These are phyloP conservation scores for Junonia oenone DNA, from an alignment of 2,888 invertebrate genomes.

Conservation along the genomic window DNA sequence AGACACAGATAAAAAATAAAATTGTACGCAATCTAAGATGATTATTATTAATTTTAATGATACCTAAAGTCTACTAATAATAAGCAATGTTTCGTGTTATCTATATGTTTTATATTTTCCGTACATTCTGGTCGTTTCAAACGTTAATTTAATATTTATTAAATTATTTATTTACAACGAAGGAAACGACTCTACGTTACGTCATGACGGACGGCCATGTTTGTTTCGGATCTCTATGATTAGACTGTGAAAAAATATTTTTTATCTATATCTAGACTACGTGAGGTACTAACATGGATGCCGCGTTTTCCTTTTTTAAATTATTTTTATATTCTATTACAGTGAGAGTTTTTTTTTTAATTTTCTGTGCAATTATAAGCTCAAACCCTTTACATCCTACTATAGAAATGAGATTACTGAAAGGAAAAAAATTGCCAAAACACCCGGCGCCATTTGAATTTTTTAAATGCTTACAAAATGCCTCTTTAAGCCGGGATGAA, in stretches of 20 bases:
- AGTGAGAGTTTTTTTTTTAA: constrained; percentile 5
- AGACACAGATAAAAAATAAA: background rate
- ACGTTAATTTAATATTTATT: constrained; percentile 63
- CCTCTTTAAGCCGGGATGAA: constrained; percentile 20
- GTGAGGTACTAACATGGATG: constrained; percentile 9
- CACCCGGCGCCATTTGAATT: constrained; percentile 48
- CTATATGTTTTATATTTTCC: background rate
- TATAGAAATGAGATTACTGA: constrained; percentile 62
- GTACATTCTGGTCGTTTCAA: constrained; percentile 37
- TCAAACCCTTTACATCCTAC: constrained; percentile 53
- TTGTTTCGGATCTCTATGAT: background rate
- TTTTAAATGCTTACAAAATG: constrained; percentile 16
- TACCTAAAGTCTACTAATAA: background rate
- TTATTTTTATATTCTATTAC: constrained; percentile 6
- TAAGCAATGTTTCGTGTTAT: background rate
- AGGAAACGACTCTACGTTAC: constrained; percentile 44
- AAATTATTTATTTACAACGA: constrained; percentile 61
- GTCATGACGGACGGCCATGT: constrained; percentile 24
- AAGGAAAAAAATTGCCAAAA: constrained; percentile 49
- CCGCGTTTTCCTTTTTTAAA: constrained; percentile 3
- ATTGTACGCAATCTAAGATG: background rate
- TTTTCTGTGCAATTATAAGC: constrained; percentile 40
- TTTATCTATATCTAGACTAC: constrained; percentile 10
- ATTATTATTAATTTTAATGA: background rate
- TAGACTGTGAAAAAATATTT: constrained; percentile 52